Evolutionary conservation across 2,113 vertebrate species (phyloP).

Genomic region (Lagenorhynchus albirostris): DNA sequence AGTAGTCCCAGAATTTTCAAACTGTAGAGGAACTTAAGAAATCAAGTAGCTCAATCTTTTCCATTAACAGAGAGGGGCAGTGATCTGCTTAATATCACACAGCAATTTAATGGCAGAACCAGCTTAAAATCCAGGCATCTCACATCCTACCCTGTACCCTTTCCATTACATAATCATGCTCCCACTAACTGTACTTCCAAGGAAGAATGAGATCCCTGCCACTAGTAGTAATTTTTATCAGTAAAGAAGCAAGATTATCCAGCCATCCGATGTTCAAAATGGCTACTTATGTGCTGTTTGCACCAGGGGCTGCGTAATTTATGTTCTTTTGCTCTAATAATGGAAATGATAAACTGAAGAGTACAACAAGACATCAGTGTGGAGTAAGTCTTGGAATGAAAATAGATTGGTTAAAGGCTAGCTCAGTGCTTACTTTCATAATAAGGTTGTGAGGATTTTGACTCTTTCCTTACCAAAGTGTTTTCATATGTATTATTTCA

Average conservation of each 20-base stretch:
- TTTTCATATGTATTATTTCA: slow-evolving; percentile 54
- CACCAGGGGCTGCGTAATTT: background rate
- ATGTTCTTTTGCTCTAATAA: slow-evolving; percentile 12
- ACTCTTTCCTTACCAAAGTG: slow-evolving; percentile 35
- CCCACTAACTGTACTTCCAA: background rate
- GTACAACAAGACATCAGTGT: background rate
- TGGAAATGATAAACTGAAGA: slow-evolving; percentile 34
- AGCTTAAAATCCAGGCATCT: background rate
- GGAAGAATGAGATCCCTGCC: background rate
- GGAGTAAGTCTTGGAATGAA: background rate
- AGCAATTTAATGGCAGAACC: slow-evolving; percentile 17
- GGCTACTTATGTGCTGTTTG: background rate
- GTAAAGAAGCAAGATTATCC: background rate
- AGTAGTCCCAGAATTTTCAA: slow-evolving; percentile 36
- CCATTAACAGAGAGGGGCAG: background rate
- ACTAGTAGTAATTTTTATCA: slow-evolving; percentile 22
- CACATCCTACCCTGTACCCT: background rate
- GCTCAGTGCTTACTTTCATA: slow-evolving; percentile 41
- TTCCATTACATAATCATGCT: background rate
- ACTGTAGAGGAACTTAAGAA: slow-evolving; percentile 1
- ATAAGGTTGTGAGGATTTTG: slow-evolving; percentile 4
- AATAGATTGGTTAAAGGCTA: background rate
- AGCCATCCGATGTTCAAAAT: slow-evolving; percentile 8
- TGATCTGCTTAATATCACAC: background rate
- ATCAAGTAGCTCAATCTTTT: slow-evolving; percentile 6